Evolutionary conservation across 2,113 vertebrate genomes (phyloP).

Genomic region (Acanthisitta chloris): DNA sequence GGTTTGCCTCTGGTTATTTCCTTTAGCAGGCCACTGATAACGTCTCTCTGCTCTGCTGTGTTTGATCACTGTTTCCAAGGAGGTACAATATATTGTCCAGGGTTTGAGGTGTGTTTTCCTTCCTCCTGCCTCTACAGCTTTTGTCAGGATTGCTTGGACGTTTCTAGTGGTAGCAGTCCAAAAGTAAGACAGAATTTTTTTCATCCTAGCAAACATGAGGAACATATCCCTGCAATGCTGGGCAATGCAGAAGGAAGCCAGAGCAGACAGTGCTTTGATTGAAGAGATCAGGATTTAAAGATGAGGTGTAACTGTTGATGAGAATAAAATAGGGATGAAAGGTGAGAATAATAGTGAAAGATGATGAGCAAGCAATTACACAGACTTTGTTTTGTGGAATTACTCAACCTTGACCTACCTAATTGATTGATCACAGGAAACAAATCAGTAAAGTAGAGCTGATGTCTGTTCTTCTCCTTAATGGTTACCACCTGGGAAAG

Average conservation of each 20-base stretch:
- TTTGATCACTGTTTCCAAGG: not conserved
- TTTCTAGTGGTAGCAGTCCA: not conserved
- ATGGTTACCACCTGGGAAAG: not conserved
- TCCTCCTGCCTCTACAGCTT: not conserved
- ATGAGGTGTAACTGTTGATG: not conserved
- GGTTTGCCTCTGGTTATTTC: not conserved
- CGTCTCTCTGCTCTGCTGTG: not conserved
- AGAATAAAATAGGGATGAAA: not conserved
- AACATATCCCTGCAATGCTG: not conserved
- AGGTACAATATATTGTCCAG: not conserved
- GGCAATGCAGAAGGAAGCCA: not conserved
- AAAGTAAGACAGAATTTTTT: not conserved
- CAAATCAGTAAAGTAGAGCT: not conserved
- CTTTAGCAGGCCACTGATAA: not conserved
- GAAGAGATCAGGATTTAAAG: not conserved
- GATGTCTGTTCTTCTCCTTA: not conserved
- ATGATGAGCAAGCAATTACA: not conserved
- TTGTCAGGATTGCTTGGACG: not conserved
- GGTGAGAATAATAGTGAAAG: not conserved
- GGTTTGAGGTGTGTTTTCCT: conserved; percentile 37
- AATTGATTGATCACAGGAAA: not conserved
- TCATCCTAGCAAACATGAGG: not conserved
- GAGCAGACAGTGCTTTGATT: not conserved
- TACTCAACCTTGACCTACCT: not conserved
- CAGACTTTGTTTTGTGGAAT: not conserved